Percentiles rank a stretch among this genome's conserved stretches.
phyloP scores from a whole-genome alignment of 1,140 invertebrate genomes.

The Linepithema humile region DNA sequence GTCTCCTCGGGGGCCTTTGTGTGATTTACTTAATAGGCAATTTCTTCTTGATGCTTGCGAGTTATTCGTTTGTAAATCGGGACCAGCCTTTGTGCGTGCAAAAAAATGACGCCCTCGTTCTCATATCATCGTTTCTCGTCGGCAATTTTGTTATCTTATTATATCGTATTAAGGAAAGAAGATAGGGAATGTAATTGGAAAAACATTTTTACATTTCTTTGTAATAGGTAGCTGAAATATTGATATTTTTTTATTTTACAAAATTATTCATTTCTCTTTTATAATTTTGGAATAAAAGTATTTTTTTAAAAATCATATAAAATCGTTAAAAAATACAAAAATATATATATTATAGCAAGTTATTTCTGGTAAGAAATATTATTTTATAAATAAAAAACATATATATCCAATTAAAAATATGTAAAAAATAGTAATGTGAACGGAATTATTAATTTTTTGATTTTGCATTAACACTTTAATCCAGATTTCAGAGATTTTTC shows the following conservation, averaged over 20 bases:
- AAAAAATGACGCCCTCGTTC: not conserved
- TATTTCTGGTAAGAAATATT: not conserved
- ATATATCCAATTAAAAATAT: not conserved
- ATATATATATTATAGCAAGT: not conserved
- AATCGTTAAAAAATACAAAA: no score
- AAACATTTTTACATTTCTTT: not conserved
- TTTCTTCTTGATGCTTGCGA: conserved; percentile 1
- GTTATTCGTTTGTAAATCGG: not conserved
- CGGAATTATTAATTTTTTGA: not conserved
- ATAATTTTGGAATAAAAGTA: not conserved
- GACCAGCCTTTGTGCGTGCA: not conserved
- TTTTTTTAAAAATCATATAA: not conserved
- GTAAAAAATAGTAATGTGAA: no score
- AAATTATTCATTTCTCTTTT: no score
- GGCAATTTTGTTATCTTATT: not conserved
- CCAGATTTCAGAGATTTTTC: not conserved
- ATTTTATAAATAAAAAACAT: not conserved
- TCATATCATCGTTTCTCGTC: not conserved
- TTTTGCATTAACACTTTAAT: not conserved
- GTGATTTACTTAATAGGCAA: conserved; percentile 12
- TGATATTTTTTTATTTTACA: not conserved
- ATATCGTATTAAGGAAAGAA: not conserved
- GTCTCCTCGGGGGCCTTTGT: not conserved
- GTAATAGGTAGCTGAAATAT: not conserved
- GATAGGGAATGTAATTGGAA: not conserved